A percentile compares a stretch with the other conserved stretches of the same genome.
These are phyloP conservation scores for Drosophila santomea DNA, from an alignment of 1,140 invertebrate genomes.

Conservation along the genomic window DNA sequence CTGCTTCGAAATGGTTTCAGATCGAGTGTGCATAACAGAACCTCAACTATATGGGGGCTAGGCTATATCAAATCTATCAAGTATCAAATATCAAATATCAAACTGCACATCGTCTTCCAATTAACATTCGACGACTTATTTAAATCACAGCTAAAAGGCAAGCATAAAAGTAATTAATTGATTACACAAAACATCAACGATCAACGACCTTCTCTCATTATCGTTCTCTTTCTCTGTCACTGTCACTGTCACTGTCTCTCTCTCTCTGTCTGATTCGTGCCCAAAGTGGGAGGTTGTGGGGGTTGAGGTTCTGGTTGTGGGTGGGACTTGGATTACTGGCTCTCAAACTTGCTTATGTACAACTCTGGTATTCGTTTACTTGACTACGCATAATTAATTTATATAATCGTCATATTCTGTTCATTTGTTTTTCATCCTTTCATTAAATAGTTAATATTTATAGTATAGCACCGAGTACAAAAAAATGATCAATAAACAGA, in stretches of 20 bases:
- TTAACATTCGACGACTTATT: conserved; percentile 17
- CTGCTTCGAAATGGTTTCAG: conserved; percentile 9
- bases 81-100: conserved; percentile 30
- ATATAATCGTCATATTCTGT: conserved; percentile 51
- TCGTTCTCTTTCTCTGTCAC: background rate
- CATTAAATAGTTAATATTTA: conserved; percentile 81
- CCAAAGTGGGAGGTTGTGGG: conserved; percentile 9
- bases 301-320: conserved; percentile 15
- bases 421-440: conserved; percentile 18
- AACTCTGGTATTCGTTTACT: conserved; percentile 56
- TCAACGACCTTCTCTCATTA: conserved; percentile 17
- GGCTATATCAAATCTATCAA: conserved; percentile 24
- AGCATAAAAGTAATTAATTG: conserved; percentile 68
- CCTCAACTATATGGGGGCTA: conserved; percentile 16
- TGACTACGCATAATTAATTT: conserved; percentile 77
- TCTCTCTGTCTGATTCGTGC: conserved; percentile 49
- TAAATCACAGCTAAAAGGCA: conserved; percentile 82
- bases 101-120: conserved; percentile 27
- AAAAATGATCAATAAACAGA: conserved; percentile 80
- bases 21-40: conserved; percentile 11
- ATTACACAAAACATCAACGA: conserved; percentile 52
- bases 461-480: conserved; percentile 83
- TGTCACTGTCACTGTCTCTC: no score
- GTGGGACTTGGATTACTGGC: conserved; percentile 18
- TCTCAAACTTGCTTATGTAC: conserved; percentile 51